Base-by-base conservation (phyloP, 2,113 vertebrate species). In the Oncorhynchus mykiss region DNA sequence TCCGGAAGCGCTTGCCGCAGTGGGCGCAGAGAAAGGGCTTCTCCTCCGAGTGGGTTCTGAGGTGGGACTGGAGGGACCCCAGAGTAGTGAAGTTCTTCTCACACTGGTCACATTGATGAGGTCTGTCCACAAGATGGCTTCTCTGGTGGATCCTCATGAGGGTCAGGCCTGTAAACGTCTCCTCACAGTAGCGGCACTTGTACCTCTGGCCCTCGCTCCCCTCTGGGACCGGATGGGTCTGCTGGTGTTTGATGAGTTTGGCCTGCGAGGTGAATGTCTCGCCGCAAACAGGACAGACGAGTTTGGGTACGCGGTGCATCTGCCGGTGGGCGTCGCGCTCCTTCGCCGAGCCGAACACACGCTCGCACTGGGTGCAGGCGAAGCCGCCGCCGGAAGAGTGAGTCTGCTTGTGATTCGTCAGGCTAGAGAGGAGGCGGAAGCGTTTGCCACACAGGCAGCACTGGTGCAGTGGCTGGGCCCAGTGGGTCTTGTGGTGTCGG, bases 111-210 rank as follows among this genome's bases (percentile, higher is more conserved):
- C 92, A 93, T 71, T 78, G 86, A 78, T 86, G 89, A 0, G 90
- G 83, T 25, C 88, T 84, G 13, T 73, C 84, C 0, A 86, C 51
- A 16, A 54, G 82, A 82, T 93, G 92, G 0, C 86, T 82, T 45
- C 92, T 90, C 88, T 92, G 90, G 82, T 93, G 93, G 78, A 90
- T 91, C 1, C 91, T 86, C 0, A 93, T 84, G 75, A 89, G 91
- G 0, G 90, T 91, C 73, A 91, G 87, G 0, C 91, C 85, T 79
- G 77, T 75, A 72, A 93, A 93, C 6, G n/a, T 88, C 74, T 85
- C 78, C 3, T 88, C 88, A 29, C 92, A 93, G 82, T 87, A 91
- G 29, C 88, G 90, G 65, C 92, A 93, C 73, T 59, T 84, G 75
- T 86, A 91, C 31, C 74, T 22, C 0, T 75, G 84, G 24, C 80